phyloP scores from a whole-genome alignment of 2,113 vertebrate species.

The Calidris pugnax region DNA sequence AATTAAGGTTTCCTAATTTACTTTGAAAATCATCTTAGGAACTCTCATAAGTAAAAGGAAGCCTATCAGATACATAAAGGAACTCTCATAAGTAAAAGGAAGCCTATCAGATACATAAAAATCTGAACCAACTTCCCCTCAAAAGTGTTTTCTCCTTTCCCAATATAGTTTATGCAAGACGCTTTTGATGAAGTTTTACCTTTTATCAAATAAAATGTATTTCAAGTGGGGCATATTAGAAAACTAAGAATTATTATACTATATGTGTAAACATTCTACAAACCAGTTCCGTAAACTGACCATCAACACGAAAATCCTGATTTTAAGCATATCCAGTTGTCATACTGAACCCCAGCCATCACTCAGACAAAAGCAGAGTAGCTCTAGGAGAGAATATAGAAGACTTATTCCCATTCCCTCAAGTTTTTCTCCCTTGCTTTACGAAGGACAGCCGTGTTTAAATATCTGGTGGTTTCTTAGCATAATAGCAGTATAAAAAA shows the following conservation, averaged over 20 bases:
- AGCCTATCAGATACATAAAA: neutral
- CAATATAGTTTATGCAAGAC: neutral
- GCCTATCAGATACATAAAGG: neutral
- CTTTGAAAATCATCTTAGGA: neutral
- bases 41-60: neutral
- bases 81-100: no score
- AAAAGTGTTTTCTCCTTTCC: neutral
- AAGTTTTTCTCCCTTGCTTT: neutral
- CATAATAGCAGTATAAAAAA: neutral
- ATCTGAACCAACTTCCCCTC: neutral
- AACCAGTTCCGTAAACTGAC: neutral
- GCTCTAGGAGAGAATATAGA: neutral
- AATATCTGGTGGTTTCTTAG: conserved; percentile 25
- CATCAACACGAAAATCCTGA: neutral
- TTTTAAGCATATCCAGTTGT: neutral
- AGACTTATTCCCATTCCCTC: neutral
- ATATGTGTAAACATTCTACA: neutral
- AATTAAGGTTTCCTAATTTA: neutral
- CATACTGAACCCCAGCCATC: neutral
- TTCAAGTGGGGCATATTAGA: neutral
- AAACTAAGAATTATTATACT: neutral
- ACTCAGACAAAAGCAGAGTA: rapidly evolving
- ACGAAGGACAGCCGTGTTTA: conserved; percentile 16
- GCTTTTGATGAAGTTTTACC: neutral
- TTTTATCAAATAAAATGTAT: neutral